These are phyloP conservation scores for Papilio gigon DNA, from an alignment of 2,888 invertebrate species.

Conservation along the genomic window DNA sequence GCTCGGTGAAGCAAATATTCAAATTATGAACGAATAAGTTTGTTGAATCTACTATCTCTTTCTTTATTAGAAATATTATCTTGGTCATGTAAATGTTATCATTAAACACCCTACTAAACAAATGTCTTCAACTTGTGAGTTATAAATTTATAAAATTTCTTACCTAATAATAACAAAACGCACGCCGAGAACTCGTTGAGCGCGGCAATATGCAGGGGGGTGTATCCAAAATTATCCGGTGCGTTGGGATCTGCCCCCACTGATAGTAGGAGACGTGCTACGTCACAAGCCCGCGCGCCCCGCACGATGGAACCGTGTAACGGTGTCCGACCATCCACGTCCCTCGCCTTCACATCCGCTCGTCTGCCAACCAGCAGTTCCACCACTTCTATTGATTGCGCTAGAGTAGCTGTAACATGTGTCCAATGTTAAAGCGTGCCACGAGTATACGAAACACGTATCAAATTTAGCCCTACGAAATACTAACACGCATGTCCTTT, in stretches of 20 bases:
- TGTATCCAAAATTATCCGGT: slow-evolving; percentile 91
- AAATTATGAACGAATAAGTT: too few relatives aligned
- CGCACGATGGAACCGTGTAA: slow-evolving; percentile 91
- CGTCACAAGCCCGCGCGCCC: slow-evolving; percentile 87
- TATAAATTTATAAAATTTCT: slow-evolving; percentile 41
- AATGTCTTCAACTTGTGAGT: not conserved
- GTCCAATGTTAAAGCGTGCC: not conserved
- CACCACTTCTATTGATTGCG: slow-evolving; percentile 90
- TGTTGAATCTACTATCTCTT: too few relatives aligned
- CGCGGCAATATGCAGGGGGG: slow-evolving; percentile 91
- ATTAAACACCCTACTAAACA: too few relatives aligned
- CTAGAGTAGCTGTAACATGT: slow-evolving; percentile 84
- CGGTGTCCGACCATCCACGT: slow-evolving; percentile 89
- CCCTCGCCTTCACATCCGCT: slow-evolving; percentile 85
- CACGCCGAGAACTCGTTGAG: slow-evolving; percentile 91
- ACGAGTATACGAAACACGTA: too few relatives aligned
- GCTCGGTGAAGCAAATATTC: not conserved
- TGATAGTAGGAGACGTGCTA: slow-evolving; percentile 84
- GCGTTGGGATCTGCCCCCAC: slow-evolving; percentile 88
- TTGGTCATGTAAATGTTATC: too few relatives aligned
- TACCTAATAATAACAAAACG: slow-evolving; percentile 86
- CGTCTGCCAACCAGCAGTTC: slow-evolving; percentile 86
- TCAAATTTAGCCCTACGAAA: too few relatives aligned
- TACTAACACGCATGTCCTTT: too few relatives aligned
- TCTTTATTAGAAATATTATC: too few relatives aligned